Evolutionary conservation across 2,888 invertebrate genomes (phyloP), one percentile per base, ranked within the genome.

Genomic region (Sepiola atlantica): DNA sequence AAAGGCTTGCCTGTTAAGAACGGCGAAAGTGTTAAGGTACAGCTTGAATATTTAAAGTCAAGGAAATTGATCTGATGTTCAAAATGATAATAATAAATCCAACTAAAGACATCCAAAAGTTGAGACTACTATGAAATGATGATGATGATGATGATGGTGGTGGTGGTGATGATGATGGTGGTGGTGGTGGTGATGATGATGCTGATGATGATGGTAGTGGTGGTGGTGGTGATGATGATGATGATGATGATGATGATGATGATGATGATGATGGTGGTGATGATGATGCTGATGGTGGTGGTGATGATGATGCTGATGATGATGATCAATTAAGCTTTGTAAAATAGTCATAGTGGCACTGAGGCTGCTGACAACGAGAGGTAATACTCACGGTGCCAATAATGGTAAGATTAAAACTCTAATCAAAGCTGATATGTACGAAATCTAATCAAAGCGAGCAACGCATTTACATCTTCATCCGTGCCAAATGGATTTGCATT

Each of bases 201-300:
- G 61, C 10, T 61, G n/a, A 77, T 8, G 16, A 77, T 77, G 77
- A 32, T n/a, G 77, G 2, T 32, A n/a, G n/a, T 32, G n/a, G 3
- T 16, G 20, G 20, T 6, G 94, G 94, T 35, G 95, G 93, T 93
- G 95, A 95, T 93, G 95, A 95, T 94, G 94, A 94, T 45, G 94
- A 92, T 20, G 94, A 94, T 77, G 94, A 94, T 21, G 95, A 95
- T 35, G 95, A 95, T 94, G 95, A 95, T 91, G 95, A 95, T 95
- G 95, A 95, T 94, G 94, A 95, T 16, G 20, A 77, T 16, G 4
- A 77, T n/a, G 18, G 14, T 77, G 14, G 4, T 77, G 77, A 77
- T 77, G 77, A 61, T 24, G 61, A 21, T 61, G 61, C 21, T 61
- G 10, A 24, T 24, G 4, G 24, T 20, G 61, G 2, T 61, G 28